Evolutionary conservation across 2,113 vertebrate species (phyloP).

Genomic region (Galbula dea): DNA sequence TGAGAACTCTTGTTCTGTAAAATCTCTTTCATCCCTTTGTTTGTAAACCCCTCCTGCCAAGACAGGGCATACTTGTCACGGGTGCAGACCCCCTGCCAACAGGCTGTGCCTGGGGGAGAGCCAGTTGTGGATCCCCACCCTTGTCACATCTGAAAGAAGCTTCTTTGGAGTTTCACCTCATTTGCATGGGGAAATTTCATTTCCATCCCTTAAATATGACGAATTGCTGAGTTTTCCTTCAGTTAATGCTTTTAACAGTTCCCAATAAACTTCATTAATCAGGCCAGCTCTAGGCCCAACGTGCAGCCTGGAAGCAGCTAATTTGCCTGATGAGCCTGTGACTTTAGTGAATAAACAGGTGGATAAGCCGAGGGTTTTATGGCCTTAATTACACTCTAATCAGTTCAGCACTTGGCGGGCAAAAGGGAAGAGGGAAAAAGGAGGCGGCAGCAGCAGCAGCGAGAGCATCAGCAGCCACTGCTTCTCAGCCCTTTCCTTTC

Average conservation of each 20-base stretch:
- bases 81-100: not conserved
- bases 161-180: constrained; percentile 67
- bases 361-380: constrained; percentile 98
- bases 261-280: constrained; percentile 99
- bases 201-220: constrained; percentile 98
- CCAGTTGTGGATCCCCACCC: not conserved
- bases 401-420: constrained; percentile 90
- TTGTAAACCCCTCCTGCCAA: not conserved
- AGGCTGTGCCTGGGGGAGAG: not conserved
- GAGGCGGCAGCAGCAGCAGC: not conserved
- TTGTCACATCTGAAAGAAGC: constrained; percentile 76
- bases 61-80: not conserved
- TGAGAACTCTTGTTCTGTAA: not conserved
- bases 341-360: constrained; percentile 96
- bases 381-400: constrained; percentile 99
- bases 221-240: constrained; percentile 96
- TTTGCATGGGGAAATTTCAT: constrained; percentile 92
- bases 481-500: not conserved
- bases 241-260: constrained; percentile 99
- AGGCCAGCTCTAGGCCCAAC: constrained; percentile 85
- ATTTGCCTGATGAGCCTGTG: constrained; percentile 91
- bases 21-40: not conserved
- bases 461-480: constrained; percentile 3
- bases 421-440: constrained; percentile 66
- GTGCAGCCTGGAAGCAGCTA: constrained; percentile 83